A percentile compares a stretch with the other conserved stretches of the same genome.
phyloP scores from a whole-genome alignment of 2,888 invertebrate species.

The Loripinus fragilis region DNA sequence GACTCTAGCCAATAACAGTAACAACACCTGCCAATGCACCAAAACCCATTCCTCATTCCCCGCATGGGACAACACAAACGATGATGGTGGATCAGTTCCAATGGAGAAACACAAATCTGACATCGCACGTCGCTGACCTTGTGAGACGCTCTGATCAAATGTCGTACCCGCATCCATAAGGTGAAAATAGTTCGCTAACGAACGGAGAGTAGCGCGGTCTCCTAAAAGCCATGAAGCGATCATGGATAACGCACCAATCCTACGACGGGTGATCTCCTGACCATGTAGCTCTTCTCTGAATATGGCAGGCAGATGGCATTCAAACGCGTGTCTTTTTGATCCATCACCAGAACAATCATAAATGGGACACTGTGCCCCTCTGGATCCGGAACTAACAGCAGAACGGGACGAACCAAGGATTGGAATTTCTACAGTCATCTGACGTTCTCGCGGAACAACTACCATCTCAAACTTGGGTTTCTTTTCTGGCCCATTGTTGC shows the following conservation, averaged over 20 bases:
- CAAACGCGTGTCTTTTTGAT: not conserved
- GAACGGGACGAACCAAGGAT: not conserved
- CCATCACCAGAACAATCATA: not conserved
- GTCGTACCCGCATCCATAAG: not conserved
- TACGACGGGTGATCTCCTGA: not conserved
- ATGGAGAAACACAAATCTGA: not conserved
- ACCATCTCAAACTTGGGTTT: not conserved
- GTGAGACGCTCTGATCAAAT: not conserved
- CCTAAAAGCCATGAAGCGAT: not conserved
- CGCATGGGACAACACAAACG: not conserved
- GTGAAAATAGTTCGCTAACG: not conserved
- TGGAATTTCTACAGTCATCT: not conserved
- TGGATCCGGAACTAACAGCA: not conserved
- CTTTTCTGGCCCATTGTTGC: not conserved
- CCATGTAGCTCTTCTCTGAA: not conserved
- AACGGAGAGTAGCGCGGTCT: not conserved
- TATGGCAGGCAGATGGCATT: not conserved
- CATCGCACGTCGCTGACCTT: not conserved
- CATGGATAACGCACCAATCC: not conserved
- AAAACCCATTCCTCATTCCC: not conserved
- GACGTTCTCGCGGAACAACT: not conserved
- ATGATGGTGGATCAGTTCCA: not conserved
- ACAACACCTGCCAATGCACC: not conserved
- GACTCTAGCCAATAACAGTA: not conserved
- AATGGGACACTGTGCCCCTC: constrained; percentile 14